Evolutionary conservation across 1,140 invertebrate genomes (phyloP).

Genomic region (Harlomillsia oculata): DNA sequence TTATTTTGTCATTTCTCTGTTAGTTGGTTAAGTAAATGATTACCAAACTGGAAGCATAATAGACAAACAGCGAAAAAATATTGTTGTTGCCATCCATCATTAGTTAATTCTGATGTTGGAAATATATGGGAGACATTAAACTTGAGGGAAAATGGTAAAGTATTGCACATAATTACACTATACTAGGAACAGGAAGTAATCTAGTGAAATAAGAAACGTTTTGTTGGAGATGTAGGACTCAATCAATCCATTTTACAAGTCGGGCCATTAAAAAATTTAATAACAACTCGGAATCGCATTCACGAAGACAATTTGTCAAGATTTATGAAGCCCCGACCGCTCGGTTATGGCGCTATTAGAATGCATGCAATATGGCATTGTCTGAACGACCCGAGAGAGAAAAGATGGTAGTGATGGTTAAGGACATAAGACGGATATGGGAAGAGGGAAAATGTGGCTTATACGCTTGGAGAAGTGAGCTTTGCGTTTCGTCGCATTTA

Average conservation of each 20-base stretch:
- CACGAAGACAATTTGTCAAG: conserved; percentile 36
- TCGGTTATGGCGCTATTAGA: conserved; percentile 34
- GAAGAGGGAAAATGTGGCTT: background rate
- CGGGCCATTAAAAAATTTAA: conserved; percentile 36
- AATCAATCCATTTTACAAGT: conserved; percentile 35
- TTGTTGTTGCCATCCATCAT: too few relatives aligned
- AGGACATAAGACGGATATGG: background rate
- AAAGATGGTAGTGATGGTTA: background rate
- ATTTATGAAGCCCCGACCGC: conserved; percentile 32
- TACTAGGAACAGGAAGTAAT: too few relatives aligned
- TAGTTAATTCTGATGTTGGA: too few relatives aligned
- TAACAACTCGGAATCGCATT: conserved; percentile 34
- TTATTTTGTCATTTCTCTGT: too few relatives aligned
- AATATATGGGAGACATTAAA: too few relatives aligned
- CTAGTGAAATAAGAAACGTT: background rate
- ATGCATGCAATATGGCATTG: conserved; percentile 34
- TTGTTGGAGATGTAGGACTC: conserved; percentile 28
- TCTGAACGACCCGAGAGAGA: conserved; percentile 5
- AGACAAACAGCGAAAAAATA: too few relatives aligned
- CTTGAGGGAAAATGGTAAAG: too few relatives aligned
- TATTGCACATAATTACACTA: too few relatives aligned
- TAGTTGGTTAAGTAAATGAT: too few relatives aligned
- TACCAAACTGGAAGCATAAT: too few relatives aligned
- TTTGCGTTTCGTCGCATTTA: conserved; percentile 9
- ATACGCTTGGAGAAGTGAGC: conserved; percentile 4